A percentile compares a stretch with the other conserved stretches of the same genome.
These are phyloP conservation scores for Micromesistius poutassou DNA, from an alignment of 2,797 vertebrate species.

Conservation along the genomic window DNA sequence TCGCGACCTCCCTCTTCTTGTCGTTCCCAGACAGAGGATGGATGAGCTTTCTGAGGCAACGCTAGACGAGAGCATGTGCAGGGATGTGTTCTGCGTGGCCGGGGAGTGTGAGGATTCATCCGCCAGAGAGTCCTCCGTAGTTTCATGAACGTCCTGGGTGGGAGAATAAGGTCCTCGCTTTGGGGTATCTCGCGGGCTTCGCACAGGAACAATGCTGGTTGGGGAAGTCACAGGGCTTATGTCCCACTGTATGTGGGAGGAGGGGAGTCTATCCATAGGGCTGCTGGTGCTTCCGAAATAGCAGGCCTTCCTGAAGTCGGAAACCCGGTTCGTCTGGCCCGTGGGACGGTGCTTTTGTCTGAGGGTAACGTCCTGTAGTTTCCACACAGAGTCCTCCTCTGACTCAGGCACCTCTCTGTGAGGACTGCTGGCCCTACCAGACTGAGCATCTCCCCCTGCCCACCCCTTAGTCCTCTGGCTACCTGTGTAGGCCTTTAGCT, in stretches of 20 bases:
- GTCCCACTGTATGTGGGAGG: constrained; percentile 73
- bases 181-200: constrained; percentile 41
- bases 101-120: constrained; percentile 55
- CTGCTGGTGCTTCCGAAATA: constrained; percentile 80
- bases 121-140: constrained; percentile 45
- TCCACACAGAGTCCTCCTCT: constrained; percentile 70
- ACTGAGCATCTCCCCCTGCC: constrained; percentile 35
- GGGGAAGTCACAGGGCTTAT: constrained; percentile 74
- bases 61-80: constrained; percentile 59
- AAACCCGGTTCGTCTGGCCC: constrained; percentile 60
- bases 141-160: constrained; percentile 26
- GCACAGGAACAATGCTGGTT: constrained; percentile 63
- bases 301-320: constrained; percentile 73
- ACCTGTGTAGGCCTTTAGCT: constrained; percentile 60
- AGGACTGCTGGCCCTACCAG: constrained; percentile 45
- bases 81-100: constrained; percentile 69
- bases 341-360: constrained; percentile 65
- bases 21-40: constrained; percentile 28
- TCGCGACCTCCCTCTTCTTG: constrained; percentile 36
- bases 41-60: constrained; percentile 41
- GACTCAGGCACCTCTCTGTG: constrained; percentile 34
- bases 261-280: constrained; percentile 65
- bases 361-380: constrained; percentile 71
- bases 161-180: constrained; percentile 33
- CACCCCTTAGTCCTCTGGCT: constrained; percentile 40